Evolutionary conservation across 2,113 vertebrate genomes (phyloP), one percentile per base, ranked within the genome.

Genomic region (Junco hyemalis): DNA sequence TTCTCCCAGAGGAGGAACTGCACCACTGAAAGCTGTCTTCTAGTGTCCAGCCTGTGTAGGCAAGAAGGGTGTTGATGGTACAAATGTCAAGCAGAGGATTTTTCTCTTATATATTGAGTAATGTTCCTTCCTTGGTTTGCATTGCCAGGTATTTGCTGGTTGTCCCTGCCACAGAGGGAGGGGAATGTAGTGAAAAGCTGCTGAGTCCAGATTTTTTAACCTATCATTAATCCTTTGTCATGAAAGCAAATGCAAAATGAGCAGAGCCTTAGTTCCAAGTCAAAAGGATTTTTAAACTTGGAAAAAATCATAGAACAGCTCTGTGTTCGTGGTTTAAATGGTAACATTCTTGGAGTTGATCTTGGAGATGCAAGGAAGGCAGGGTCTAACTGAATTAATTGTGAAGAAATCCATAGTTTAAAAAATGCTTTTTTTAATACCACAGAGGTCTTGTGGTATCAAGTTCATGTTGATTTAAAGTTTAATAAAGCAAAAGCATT

Each of bases 381-480:
- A 51, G 56, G 14, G 12, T 87, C 44, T 91, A 54, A n/a, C 29
- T 68, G 48, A 83, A 88, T 26, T 36, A 70, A 14, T 74, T 64
- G n/a, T 35, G 82, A 92, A 48, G 42, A 77, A 74, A 65, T 48
- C 8, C 20, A 12, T 57, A 44, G 36, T 76, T 83, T 2, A 73
- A 88, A 72, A 81, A 26, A 9, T 0, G 1, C 35, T 68, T 42
- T 84, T 91, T 33, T 81, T 59, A 47, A 28, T 77, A 31, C 38
- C 5, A 3, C 0, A 2, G 35, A 83, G 47, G 42, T 57, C 12
- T 28, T 1, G 0, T 47, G 21, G 20, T 33, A 15, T 64, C 25
- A 54, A 72, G 63, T 76, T 91, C 6, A 0, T 40, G 26, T 79
- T 35, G 35, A 76, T 53, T 50, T 56, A 15, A 80, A 63, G 40